Conservation (phyloP, 2,888 invertebrate species). For the Synergus japonicus region DNA sequence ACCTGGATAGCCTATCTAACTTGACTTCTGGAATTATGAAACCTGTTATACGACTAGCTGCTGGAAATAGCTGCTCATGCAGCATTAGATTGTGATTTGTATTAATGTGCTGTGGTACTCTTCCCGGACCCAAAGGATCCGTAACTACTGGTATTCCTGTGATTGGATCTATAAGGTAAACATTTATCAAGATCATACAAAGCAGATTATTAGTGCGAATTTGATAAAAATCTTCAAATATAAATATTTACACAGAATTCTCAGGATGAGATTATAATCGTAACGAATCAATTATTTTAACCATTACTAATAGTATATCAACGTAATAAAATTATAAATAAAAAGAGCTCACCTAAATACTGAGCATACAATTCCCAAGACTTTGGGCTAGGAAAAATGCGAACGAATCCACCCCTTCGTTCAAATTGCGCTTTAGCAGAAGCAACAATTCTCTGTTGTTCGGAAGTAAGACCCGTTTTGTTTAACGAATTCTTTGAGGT, state of each 20-base stretch:
- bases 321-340: background rate
- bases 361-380: constrained; percentile 91
- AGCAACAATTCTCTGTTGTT: constrained; percentile 88
- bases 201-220: background rate
- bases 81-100: constrained; percentile 87
- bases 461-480: constrained; percentile 82
- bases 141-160: constrained; percentile 85
- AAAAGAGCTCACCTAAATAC: constrained; percentile 81
- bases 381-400: constrained; percentile 94
- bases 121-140: constrained; percentile 71
- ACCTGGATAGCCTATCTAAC: constrained; percentile 74
- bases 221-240: background rate
- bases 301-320: too few relatives aligned
- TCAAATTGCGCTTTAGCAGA: constrained; percentile 88
- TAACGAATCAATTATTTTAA: too few relatives aligned
- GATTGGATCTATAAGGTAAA: constrained; percentile 80
- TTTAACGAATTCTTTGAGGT: constrained; percentile 74
- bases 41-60: constrained; percentile 73
- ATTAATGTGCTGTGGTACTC: constrained; percentile 79
- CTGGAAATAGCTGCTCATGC: constrained; percentile 86
- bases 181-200: constrained; percentile 27
- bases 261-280: too few relatives aligned
- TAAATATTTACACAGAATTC: too few relatives aligned
- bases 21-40: constrained; percentile 73
- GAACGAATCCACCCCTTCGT: constrained; percentile 91